phyloP scores from a whole-genome alignment of 2,888 invertebrate species.

The Odontomyia ornata region DNA sequence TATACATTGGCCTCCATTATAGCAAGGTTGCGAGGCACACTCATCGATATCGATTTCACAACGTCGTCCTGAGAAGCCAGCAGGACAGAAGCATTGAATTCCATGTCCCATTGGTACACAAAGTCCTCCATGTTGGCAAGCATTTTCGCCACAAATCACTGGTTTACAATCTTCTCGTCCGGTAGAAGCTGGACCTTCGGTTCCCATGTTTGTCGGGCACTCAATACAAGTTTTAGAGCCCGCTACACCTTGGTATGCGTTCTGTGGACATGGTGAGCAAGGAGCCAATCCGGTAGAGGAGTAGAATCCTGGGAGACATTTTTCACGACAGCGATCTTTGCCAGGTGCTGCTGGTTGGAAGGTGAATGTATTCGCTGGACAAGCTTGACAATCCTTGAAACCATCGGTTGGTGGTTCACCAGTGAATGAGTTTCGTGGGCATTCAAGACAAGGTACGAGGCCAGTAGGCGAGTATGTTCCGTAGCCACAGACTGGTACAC shows the following conservation, averaged over 20 bases:
- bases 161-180: constrained; percentile 87
- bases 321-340: constrained; percentile 83
- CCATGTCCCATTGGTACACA: constrained; percentile 90
- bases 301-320: constrained; percentile 89
- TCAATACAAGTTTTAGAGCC: constrained; percentile 89
- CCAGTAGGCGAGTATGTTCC: constrained; percentile 96
- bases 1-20: constrained; percentile 90
- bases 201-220: constrained; percentile 91
- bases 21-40: constrained; percentile 93
- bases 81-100: constrained; percentile 91
- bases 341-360: constrained; percentile 91
- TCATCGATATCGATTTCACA: constrained; percentile 97
- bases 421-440: constrained; percentile 90
- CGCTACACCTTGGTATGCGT: constrained; percentile 88
- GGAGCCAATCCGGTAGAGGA: constrained; percentile 93
- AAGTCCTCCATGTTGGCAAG: constrained; percentile 90
- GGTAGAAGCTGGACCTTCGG: constrained; percentile 79
- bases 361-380: constrained; percentile 88
- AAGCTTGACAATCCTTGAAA: constrained; percentile 92
- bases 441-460: constrained; percentile 91
- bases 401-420: constrained; percentile 88
- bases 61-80: constrained; percentile 90
- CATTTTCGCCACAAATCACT: constrained; percentile 85
- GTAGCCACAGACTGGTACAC: constrained; percentile 93
- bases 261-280: constrained; percentile 89